Evolutionary conservation across 2,797 vertebrate species (phyloP), one percentile per base, ranked within the genome.

Genomic region (Staurois parvus): DNA sequence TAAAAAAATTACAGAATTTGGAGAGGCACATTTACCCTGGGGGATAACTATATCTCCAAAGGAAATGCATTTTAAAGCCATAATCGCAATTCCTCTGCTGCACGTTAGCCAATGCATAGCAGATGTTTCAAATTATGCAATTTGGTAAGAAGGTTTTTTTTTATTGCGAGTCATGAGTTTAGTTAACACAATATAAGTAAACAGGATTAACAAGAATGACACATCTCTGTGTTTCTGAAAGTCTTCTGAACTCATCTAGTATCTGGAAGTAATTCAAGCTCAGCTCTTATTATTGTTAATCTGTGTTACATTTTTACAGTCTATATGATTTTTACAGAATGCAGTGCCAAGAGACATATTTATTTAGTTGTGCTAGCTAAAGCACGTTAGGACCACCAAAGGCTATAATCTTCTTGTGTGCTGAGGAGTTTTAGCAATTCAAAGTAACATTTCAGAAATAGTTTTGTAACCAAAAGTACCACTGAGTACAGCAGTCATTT

Each of bases 261-360:
- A 73, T 84, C 83, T 84, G 83, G 83, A 84, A 79, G 37, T 21
- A 84, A 84, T 84, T 77, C 42, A 32, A 85, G 42, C 17, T 45
- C 48, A 69, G 78, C 72, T 68, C n/a, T 32, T 85, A 42, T 42
- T 69, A 75, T 32, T 85, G 62, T 42, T 69, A 75, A 68, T 29
- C n/a, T 34, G 13, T 34, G 21, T 42, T 76, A 68, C 72, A 12
- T 76, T 76, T 66, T 64, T 80, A 56, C 37, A 59, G 79, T 42
- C 84, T 74, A 85, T 85, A 79, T 29, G 76, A 62, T 32, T 79
- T 64, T 32, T 72, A 56, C 24, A 72, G 56, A 21, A 72, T 79
- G 26, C 24, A 70, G 34, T 11, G 83, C 76, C 76, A 84, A 84
- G 76, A 78, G 76, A 64, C 76, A 84, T 34, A 73, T 48, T 79